Evolutionary conservation across 2,797 vertebrate genomes (phyloP).

Genomic region (Microchirus variegatus): DNA sequence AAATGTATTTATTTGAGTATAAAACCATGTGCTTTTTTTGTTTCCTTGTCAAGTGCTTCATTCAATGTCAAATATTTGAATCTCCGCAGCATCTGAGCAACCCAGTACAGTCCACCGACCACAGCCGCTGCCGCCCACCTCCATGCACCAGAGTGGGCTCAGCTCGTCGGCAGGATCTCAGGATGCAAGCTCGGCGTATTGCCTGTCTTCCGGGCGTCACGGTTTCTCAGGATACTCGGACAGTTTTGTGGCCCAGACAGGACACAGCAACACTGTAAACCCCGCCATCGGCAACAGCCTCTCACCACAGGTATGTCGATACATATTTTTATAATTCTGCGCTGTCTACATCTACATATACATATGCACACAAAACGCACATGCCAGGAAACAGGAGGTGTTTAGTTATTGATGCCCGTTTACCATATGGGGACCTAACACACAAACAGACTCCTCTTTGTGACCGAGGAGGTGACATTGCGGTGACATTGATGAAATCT

Average conservation of each 20-base stretch:
- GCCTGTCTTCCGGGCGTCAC: slow-evolving; percentile 91
- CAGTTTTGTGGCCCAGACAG: slow-evolving; percentile 90
- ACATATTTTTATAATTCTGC: neutral
- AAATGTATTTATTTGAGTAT: neutral
- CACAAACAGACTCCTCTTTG: slow-evolving; percentile 13
- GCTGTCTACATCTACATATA: neutral
- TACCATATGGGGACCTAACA: slow-evolving; percentile 48
- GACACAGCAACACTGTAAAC: slow-evolving; percentile 92
- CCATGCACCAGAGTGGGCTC: slow-evolving; percentile 89
- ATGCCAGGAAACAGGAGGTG: slow-evolving; percentile 11
- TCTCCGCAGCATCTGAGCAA: slow-evolving; percentile 71
- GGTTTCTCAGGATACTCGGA: slow-evolving; percentile 98
- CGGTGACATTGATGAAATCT: slow-evolving; percentile 65
- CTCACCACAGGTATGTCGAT: slow-evolving; percentile 93
- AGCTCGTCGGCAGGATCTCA: slow-evolving; percentile 86
- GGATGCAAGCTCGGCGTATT: slow-evolving; percentile 91
- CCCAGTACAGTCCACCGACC: slow-evolving; percentile 95
- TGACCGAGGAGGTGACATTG: slow-evolving; percentile 52
- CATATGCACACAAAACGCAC: neutral
- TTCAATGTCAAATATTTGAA: slow-evolving; percentile 14
- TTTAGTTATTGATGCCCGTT: slow-evolving; percentile 6
- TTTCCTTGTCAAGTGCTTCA: no score
- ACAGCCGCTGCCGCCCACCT: slow-evolving; percentile 97
- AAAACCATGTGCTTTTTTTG: no score
- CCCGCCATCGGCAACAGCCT: slow-evolving; percentile 94